Base-by-base conservation (phyloP, 2,888 invertebrate genomes). In the Digitonthophagus gazella region DNA sequence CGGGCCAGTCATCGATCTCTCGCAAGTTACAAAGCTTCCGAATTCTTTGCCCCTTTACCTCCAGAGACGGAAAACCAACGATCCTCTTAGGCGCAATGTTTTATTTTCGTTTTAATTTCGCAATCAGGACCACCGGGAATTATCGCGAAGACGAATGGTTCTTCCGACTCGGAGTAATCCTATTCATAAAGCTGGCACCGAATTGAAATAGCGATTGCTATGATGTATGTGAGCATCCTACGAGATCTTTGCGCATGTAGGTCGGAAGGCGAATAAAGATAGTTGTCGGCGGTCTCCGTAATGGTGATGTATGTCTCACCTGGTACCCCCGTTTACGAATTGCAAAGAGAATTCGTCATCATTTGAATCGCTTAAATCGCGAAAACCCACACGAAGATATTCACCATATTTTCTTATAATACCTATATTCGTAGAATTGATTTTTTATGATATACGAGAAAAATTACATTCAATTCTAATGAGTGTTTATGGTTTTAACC, bases 251-350 rank as follows among this genome's bases (percentile, higher is more conserved):
- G 61, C 19, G 16, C 20, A 61, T 61, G 18, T 61, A 61, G 61
- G 61, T 61, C 61, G 20, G 18, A 20, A 18, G n/a, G 61, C 19
- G 61, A 61, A 61, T 61, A 61, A 61, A 61, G 61, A 19, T 61
- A 61, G 19, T 61, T 61, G 61, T 61, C 61, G 20, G 61, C 61
- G 61, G 8, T 61, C 18, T 19, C 0, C 18, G 61, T 61, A 61
- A 61, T 61, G 61, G 61, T 61, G 61, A 61, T 61, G 18, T 61
- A 61, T 61, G 61, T 19, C 16, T 8, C 14, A 19, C 20, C 61
- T 61, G 18, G 61, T 14, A n/a, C 5, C n/a, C 6, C 19, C 15
- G 20, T 61, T 14, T 19, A 18, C n/a, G 18, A 61, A 61, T 61
- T 61, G 61, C 61, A n/a, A 8, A 6, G 19, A 11, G 20, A 61